Base-by-base conservation (phyloP, 64 coral and sea anemone species). In the Hydrozoanthus tunicans region DNA sequence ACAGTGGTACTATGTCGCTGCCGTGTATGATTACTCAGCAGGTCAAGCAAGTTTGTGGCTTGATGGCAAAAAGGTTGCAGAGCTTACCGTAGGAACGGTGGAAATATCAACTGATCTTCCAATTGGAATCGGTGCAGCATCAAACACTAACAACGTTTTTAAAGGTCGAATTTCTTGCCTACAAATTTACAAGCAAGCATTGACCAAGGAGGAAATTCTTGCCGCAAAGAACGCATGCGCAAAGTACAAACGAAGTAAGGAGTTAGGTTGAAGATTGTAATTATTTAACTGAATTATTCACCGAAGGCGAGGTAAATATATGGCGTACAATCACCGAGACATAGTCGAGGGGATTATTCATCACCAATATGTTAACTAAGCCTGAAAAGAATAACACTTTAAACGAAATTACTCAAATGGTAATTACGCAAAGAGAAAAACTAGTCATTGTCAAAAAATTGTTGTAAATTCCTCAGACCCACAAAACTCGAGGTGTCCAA, bases 21-120 rank as follows among this genome's bases (percentile, higher is more conserved):
- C 69, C 57, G 77, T 77, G 4, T 96, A 96, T 25, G 92, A 96
- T 81, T 85, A 93, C 74, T 58, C 51, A 9, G 91, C 74, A 51
- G 91, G 94, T 5, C 20, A 77, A 5, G 60, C 70, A 14, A 86
- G 74, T 60, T 67, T 86, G 9, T 96, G 74, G 78, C 77, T 96
- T 56, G 67, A 93, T 73, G 91, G 91, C 0, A 53, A 78, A 3
- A 84, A 79, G 7, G 90, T 85, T 14, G 20, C 43, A 4, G 56
- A 86, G 56, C 11, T 78, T 15, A 53, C 78, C 53, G 58, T 93
- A 17, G 91, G 91, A 14, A 73, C 60, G 1, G n/a, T 86, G 56
- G 80, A 82, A 64, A 63, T 82, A 62, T 26, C 26, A 3, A 82
- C 80, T 65, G 26, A 82, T 65, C 26, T 15, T 0, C 6, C 53